Conservation (phyloP, 2,888 invertebrate species). For the Cephalotes varians region DNA sequence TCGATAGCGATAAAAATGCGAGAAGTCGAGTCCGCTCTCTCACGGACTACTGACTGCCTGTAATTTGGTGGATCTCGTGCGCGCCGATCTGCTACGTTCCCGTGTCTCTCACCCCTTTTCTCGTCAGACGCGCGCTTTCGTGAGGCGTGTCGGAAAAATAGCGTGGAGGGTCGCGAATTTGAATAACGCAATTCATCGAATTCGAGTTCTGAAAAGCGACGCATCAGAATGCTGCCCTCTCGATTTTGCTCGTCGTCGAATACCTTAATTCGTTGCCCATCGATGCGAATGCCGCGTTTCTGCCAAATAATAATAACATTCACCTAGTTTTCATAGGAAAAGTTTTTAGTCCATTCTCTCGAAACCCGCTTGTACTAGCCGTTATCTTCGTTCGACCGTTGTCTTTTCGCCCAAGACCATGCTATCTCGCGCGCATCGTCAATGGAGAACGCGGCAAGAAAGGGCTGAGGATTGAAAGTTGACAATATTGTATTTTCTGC, state of each 20-base stretch:
- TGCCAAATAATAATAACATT: constrained; percentile 80
- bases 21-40: constrained; percentile 41
- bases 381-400: not conserved
- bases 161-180: constrained; percentile 70
- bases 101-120: constrained; percentile 6
- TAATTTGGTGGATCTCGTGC: constrained; percentile 53
- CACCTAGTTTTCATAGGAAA: constrained; percentile 75
- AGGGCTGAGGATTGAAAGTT: constrained; percentile 5
- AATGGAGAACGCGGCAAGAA: constrained; percentile 23
- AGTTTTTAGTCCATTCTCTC: constrained; percentile 62
- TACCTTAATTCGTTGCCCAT: constrained; percentile 37
- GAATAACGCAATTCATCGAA: constrained; percentile 81
- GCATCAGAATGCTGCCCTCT: constrained; percentile 72
- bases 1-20: constrained; percentile 65
- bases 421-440: constrained; percentile 57
- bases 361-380: not conserved
- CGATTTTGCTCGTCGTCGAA: constrained; percentile 48
- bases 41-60: constrained; percentile 27
- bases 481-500: constrained; percentile 73
- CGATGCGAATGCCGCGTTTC: constrained; percentile 49
- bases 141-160: constrained; percentile 61
- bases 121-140: constrained; percentile 58
- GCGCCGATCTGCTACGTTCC: constrained; percentile 5
- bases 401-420: not conserved
- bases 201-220: constrained; percentile 79